Evolutionary conservation across 2,888 invertebrate genomes (phyloP), one percentile per base, ranked within the genome.

Genomic region (Apantesis nais): DNA sequence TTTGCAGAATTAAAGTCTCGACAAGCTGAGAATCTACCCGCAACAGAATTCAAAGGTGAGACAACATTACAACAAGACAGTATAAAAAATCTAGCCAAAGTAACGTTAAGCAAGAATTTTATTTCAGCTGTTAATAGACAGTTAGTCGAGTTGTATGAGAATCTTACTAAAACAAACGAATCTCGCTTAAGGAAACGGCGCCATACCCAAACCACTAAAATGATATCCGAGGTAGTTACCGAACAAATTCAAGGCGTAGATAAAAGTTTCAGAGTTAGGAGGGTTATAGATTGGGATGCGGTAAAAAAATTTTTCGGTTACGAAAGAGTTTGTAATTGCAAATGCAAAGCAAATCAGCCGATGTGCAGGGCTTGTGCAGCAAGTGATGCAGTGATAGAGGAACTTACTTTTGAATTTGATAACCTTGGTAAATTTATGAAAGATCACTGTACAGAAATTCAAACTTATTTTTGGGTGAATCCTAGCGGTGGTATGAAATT

Each of bases 401-500:
- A 94, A 80, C 85, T 94, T 1, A 86, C 90, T 64, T 91, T 91
- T 63, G 92, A 93, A 75, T 89, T 94, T 41, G 87, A 92, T 12
- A 90, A 92, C 67, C 74, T 94, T 63, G 88, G 89, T 0, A 81
- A 86, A 19, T 94, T 88, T 62, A 92, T 93, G 88, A 85, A 78
- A 9, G 89, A 90, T 25, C 93, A 94, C 76, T 93, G 93, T 71
- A 90, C 90, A 2, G 94, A 93, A 78, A 90, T 94, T 68, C 93
- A 93, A 78, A 91, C 91, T 0, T 94, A 82, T 75, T 94, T 93
- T 66, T 88, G 86, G 86, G 88, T 89, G 86, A 93, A 93, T 70
- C 94, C 94, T 0, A 86, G 72, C 2, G 92, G 90, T 1, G 93
- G 93, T 0, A 88, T 89, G 65, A 90, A 89, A 73, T 77, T 94